Evolutionary conservation across 2,113 vertebrate species (phyloP), one percentile per base, ranked within the genome.

Genomic region (Lophura nycthemera): DNA sequence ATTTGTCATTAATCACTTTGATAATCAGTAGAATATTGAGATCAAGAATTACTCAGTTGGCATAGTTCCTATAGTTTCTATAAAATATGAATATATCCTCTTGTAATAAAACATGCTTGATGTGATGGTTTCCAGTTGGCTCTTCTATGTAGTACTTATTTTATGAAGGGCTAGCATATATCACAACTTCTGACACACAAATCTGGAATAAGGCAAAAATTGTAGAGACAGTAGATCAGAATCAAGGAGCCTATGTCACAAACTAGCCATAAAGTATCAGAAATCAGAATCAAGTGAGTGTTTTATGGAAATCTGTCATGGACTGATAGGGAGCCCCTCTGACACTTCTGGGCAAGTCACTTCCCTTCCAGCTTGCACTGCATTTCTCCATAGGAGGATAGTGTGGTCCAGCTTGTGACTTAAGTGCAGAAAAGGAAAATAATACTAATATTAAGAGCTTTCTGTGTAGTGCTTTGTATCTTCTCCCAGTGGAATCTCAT

Each of bases 41-140:
- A 88, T 89, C 78, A 84, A 96, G 90, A 95, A 89, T 89, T 90
- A 85, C 89, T 96, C 64, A 6, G 22, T 89, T 96, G 79, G 59
- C 66, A 3, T 72, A 64, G 32, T 85, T 97, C 59, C 90, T 94
- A 1, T 88, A 81, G 30, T 87, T 96, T 60, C 54, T 75, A 84
- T 95, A 96, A 96, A 96, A 73, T 74, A 88, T 91, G 57, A 91
- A 24, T 89, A 56, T 93, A 86, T 77, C 84, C 79, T 89, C 38
- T 59, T 86, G 92, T 95, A 87, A 83, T 95, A 94, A 96, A 97
- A 90, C 90, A 93, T 88, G 79, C 89, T 90, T 69, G 83, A 95
- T 70, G 48, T 78, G 89, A 95, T 92, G 93, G 72, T 94, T 95
- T 95, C 89, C 94, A 94, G 90, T 97, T 94, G 96, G 94, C 90